Evolutionary conservation across 2,888 invertebrate genomes (phyloP).

Genomic region (Euspilapteryx auroguttella): DNA sequence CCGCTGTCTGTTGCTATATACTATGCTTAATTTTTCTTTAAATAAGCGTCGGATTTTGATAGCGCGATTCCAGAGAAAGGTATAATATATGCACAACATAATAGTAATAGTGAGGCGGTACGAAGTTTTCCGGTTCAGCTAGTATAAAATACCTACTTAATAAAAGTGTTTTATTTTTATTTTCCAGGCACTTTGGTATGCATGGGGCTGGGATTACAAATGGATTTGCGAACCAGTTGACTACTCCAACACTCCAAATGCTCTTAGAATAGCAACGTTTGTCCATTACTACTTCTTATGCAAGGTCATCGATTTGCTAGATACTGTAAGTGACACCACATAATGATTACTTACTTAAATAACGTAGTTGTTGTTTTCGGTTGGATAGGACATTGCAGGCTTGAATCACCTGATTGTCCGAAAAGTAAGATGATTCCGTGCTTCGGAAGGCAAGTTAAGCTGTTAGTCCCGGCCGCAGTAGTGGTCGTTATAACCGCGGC

Average conservation of each 20-base stretch:
- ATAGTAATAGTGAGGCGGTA: background rate
- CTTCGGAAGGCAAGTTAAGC: no score
- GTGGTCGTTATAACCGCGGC: no score
- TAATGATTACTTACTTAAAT: no score
- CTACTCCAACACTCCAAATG: conserved; percentile 13
- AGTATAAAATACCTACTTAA: background rate
- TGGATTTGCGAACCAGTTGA: conserved; percentile 43
- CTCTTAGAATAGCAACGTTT: conserved; percentile 13
- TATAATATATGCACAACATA: background rate
- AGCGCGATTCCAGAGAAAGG: no score
- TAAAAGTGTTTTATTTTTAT: conserved; percentile 2
- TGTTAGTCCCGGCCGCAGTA: no score
- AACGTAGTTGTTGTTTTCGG: no score
- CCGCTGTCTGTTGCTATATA: no score
- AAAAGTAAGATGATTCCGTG: no score
- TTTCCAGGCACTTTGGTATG: conserved; percentile 18
- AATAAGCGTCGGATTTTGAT: no score
- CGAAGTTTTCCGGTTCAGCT: background rate
- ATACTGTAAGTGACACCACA: conserved; percentile 43
- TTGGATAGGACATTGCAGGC: no score
- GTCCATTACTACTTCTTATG: conserved; percentile 22
- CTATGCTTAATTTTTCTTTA: no score
- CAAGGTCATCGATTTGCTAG: conserved; percentile 33
- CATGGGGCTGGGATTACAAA: conserved; percentile 46
- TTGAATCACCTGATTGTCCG: no score